These are phyloP conservation scores for Brachionus manjavacas DNA, from an alignment of 1,140 invertebrate genomes.

Conservation along the genomic window DNA sequence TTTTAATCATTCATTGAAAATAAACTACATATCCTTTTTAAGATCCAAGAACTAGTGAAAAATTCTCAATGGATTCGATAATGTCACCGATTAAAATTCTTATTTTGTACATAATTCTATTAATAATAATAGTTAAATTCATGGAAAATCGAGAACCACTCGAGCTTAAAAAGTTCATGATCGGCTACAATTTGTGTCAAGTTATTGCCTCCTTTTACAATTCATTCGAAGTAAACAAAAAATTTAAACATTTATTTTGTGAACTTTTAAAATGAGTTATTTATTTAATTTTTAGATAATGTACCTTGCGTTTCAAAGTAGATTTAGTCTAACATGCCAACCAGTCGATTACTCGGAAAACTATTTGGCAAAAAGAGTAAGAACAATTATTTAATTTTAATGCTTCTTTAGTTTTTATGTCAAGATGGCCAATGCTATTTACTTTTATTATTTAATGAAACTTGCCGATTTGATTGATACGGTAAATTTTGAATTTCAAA, in stretches of 20 bases:
- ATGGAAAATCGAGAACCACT: slow-evolving; percentile 31
- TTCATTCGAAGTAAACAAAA: slow-evolving; percentile 9
- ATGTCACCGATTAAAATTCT: background rate
- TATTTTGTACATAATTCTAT: background rate
- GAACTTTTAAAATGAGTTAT: background rate
- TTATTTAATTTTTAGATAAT: background rate
- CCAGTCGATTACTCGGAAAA: slow-evolving; percentile 35
- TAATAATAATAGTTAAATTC: background rate
- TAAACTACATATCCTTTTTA: background rate
- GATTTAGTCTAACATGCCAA: slow-evolving; percentile 17
- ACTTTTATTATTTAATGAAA: slow-evolving; percentile 47
- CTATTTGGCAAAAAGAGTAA: background rate
- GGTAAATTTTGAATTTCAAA: background rate
- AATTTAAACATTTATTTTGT: background rate
- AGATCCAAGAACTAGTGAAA: background rate
- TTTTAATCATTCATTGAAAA: background rate
- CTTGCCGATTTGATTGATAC: slow-evolving; percentile 46
- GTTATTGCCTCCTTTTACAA: slow-evolving; percentile 10
- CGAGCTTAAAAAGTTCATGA: slow-evolving; percentile 6
- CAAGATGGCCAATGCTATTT: slow-evolving; percentile 44
- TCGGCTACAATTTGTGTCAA: slow-evolving; percentile 30
- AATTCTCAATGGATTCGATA: background rate
- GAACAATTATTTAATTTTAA: background rate
- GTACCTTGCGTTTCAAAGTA: background rate
- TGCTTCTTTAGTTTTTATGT: background rate